Evolutionary conservation across 2,888 invertebrate species (phyloP).

Genomic region (Caenorhabditis sinica): DNA sequence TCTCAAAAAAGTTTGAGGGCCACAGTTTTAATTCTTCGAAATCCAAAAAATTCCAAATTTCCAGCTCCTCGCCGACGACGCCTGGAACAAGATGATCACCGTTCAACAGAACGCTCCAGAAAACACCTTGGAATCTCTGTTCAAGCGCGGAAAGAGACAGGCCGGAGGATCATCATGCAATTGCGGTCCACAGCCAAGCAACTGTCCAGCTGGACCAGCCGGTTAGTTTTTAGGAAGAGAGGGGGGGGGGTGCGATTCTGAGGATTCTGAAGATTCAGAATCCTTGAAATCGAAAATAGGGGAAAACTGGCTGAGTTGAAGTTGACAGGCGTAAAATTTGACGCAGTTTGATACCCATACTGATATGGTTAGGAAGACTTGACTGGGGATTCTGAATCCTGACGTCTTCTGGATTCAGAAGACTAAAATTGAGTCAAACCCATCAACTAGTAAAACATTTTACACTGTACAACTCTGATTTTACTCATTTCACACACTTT

Average conservation of each 20-base stretch:
- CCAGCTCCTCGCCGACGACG: slow-evolving; percentile 62
- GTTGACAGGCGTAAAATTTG: background rate
- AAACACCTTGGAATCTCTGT: slow-evolving; percentile 29
- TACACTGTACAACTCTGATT: too few relatives aligned
- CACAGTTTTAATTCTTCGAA: too few relatives aligned
- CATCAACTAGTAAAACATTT: too few relatives aligned
- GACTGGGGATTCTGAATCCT: slow-evolving; percentile 7
- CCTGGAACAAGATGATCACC: slow-evolving; percentile 62
- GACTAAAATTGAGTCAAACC: background rate
- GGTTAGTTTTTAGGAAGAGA: slow-evolving; percentile 56
- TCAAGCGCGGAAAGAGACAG: slow-evolving; percentile 56
- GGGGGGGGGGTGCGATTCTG: too few relatives aligned
- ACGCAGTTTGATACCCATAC: slow-evolving; percentile 3
- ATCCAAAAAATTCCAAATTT: background rate
- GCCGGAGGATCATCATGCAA: slow-evolving; percentile 45
- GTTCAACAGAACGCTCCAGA: slow-evolving; percentile 24
- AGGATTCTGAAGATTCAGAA: too few relatives aligned
- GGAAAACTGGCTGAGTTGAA: background rate
- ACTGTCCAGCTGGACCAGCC: slow-evolving; percentile 75
- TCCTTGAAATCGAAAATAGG: background rate
- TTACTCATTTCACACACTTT: too few relatives aligned
- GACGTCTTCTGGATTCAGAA: slow-evolving; percentile 1
- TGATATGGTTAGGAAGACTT: background rate
- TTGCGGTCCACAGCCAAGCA: slow-evolving; percentile 65
- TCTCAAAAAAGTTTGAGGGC: too few relatives aligned